A percentile compares a stretch with the other conserved stretches of the same genome.
These are phyloP conservation scores for Timandra comae DNA, from an alignment of 2,888 invertebrate genomes.

Conservation along the genomic window DNA sequence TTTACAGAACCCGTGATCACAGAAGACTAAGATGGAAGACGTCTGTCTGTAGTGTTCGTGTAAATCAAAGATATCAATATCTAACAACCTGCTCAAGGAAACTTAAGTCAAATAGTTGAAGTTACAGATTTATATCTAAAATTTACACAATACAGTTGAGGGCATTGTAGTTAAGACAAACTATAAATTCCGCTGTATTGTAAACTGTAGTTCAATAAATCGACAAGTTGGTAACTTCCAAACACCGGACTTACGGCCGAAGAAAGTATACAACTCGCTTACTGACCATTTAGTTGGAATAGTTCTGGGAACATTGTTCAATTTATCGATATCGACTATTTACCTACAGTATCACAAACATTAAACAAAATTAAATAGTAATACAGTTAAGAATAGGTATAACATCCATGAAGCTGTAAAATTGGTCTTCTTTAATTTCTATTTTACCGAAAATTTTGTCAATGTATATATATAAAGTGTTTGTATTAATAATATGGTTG, in stretches of 20 bases:
- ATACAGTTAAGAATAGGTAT: no score
- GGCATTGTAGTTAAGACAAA: constrained; percentile 23
- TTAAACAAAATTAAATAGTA: no score
- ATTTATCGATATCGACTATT: constrained; percentile 13
- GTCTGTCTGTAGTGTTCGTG: no score
- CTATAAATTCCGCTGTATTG: constrained; percentile 22
- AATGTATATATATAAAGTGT: no score
- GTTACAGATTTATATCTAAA: constrained; percentile 20
- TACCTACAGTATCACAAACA: no score
- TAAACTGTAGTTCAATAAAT: constrained; percentile 50
- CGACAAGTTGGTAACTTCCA: constrained; percentile 61
- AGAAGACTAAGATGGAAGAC: no score
- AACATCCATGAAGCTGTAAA: no score
- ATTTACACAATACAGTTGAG: constrained; percentile 15
- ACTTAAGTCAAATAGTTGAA: constrained; percentile 19
- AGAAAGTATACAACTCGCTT: constrained; percentile 64
- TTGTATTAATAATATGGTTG: no score
- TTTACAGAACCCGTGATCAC: no score
- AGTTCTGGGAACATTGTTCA: constrained; percentile 21
- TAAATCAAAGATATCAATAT: no score
- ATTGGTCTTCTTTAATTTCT: no score
- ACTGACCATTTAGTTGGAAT: constrained; percentile 31
- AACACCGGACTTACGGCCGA: constrained; percentile 72
- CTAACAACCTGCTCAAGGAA: neutral
- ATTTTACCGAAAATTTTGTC: no score